Evolutionary conservation across 2,797 vertebrate genomes (phyloP).

Genomic region (Amblyopsis hoosieri): DNA sequence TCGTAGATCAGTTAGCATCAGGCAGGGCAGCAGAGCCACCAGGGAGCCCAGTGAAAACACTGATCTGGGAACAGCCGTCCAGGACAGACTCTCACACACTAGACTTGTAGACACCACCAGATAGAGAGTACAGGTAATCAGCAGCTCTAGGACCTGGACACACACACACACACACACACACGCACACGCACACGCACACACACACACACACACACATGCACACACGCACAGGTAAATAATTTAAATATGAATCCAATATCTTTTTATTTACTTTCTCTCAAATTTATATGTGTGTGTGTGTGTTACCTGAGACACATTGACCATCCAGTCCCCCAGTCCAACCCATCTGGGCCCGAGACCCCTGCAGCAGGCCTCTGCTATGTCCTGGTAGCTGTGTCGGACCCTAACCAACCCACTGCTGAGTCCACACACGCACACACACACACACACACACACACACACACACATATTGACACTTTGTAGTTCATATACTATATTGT

Average conservation of each 20-base stretch:
- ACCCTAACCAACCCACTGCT: slow-evolving; percentile 64
- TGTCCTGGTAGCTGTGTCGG: slow-evolving; percentile 79
- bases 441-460: slow-evolving; percentile 10
- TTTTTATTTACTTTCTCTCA: background rate
- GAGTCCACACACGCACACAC: slow-evolving; percentile 14
- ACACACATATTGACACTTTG: background rate
- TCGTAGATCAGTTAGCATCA: slow-evolving; percentile 81
- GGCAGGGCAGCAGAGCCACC: slow-evolving; percentile 76
- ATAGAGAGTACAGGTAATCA: slow-evolving; percentile 82
- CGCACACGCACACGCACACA: background rate
- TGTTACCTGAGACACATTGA: slow-evolving; percentile 73
- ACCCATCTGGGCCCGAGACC: slow-evolving; percentile 69
- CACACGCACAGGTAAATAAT: slow-evolving; percentile 3
- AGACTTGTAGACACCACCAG: slow-evolving; percentile 80
- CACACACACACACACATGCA: background rate
- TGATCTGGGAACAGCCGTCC: slow-evolving; percentile 62
- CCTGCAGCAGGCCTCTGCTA: slow-evolving; percentile 77
- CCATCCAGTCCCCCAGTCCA: slow-evolving; percentile 68
- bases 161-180: background rate
- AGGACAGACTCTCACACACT: slow-evolving; percentile 74
- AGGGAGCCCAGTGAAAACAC: slow-evolving; percentile 75
- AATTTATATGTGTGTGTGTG: background rate
- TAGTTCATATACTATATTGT: too few relatives aligned
- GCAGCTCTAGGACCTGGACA: slow-evolving; percentile 74
- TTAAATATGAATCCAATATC: background rate